Percentiles rank a stretch among this genome's conserved stretches.
phyloP scores from a whole-genome alignment of 2,113 vertebrate genomes.

The Mormoops blainvillei region DNA sequence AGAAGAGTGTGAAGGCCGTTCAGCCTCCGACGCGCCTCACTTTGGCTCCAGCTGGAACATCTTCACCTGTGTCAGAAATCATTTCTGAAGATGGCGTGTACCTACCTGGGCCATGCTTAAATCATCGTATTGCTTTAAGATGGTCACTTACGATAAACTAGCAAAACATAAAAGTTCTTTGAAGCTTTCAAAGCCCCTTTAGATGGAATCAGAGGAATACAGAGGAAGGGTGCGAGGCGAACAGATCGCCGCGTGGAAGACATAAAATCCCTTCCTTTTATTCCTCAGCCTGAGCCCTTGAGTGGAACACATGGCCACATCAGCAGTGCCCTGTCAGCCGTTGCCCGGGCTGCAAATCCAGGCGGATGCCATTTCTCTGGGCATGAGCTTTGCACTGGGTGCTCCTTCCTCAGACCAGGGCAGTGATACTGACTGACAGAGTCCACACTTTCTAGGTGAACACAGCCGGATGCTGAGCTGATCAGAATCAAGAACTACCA shows the following conservation, averaged over 20 bases:
- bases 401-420: neutral
- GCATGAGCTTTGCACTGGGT: neutral
- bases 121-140: slow-evolving; percentile 72
- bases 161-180: slow-evolving; percentile 26
- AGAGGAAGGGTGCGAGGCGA: neutral
- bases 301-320: accelerated
- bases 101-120: slow-evolving; percentile 56
- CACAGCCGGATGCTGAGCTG: neutral
- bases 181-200: slow-evolving; percentile 67
- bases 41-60: neutral
- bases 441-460: neutral
- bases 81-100: slow-evolving; percentile 37
- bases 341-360: neutral
- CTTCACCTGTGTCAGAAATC: slow-evolving; percentile 28
- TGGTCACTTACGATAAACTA: slow-evolving; percentile 65
- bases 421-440: neutral
- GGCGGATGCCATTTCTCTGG: neutral
- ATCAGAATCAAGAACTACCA: neutral
- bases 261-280: neutral
- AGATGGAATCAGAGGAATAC: slow-evolving; percentile 8
- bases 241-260: accelerated
- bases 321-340: accelerated
- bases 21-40: neutral
- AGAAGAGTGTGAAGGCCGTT: neutral
- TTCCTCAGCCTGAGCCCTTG: neutral